phyloP scores from a whole-genome alignment of 2,797 vertebrate genomes.

The Notoglanidium macrostoma region DNA sequence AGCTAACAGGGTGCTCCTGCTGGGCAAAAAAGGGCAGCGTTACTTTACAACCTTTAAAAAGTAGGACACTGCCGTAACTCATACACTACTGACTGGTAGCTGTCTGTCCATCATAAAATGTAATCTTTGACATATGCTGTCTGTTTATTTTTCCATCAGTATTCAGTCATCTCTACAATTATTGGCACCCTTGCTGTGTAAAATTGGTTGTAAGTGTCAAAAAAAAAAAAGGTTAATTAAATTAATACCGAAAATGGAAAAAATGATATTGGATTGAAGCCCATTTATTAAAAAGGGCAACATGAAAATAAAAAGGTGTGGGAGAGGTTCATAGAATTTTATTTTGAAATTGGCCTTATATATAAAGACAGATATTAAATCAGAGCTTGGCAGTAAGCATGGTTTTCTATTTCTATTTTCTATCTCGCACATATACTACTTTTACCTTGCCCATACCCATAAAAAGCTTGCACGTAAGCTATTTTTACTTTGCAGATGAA shows the following conservation, averaged over 20 bases:
- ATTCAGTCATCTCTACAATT: background rate
- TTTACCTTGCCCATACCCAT: no score
- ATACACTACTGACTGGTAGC: conserved; percentile 12
- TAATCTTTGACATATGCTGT: background rate
- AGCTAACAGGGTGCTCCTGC: conserved; percentile 68
- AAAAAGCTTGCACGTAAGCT: no score
- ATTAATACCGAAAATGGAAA: background rate
- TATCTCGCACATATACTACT: no score
- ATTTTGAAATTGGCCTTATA: no score
- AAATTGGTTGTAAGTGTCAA: background rate
- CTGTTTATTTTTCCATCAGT: background rate
- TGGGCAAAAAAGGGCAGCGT: conserved; percentile 48
- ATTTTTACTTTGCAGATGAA: no score
- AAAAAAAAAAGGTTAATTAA: background rate
- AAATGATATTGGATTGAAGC: background rate
- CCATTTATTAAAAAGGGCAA: no score
- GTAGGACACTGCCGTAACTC: conserved; percentile 36
- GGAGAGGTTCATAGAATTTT: no score
- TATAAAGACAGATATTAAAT: no score
- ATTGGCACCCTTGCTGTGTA: background rate
- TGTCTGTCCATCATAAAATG: background rate
- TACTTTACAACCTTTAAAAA: conserved; percentile 54
- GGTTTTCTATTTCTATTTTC: no score
- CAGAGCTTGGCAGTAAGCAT: no score
- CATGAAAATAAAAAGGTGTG: no score